Base-by-base conservation (phyloP, 2,888 invertebrate genomes). In the Meiosimyza platycephala region DNA sequence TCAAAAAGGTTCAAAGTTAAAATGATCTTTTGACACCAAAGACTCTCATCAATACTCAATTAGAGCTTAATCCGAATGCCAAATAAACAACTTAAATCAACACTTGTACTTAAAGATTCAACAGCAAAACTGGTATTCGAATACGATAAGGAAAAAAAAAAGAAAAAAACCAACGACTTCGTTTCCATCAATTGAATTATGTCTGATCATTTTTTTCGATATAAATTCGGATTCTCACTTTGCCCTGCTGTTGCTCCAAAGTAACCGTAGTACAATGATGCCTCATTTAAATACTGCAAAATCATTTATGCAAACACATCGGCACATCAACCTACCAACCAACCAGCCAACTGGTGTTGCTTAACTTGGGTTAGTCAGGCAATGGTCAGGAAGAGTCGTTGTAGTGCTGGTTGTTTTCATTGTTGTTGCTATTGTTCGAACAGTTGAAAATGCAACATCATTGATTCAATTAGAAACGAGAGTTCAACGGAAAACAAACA, bases 271-370 rank as follows among this genome's bases (percentile, higher is more conserved):
- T 28, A 28, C 60, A 62, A 62, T 40, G 40, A 62, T 62, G n/a
- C 33, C 64, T 64, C 64, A 64, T 64, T 64, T 51, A 50, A 64
- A 64, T 64, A 64, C 64, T 64, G 64, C 51, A 28, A 50, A 48
- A 51, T 64, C 64, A 64, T 51, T 48, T 64, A 51, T 50, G 51
- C 51, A 64, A 64, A 64, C 64, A 57, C 15, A 50, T 18, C 64
- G 51, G n/a, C 64, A 18, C 13, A 16, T 47, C 33, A 33, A 47
- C 16, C 47, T 15, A 15, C 47, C 60, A 62, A 62, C 28, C 33
- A 33, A 47, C 16, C 47, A 7, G 6, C 47, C 60, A 62, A 62
- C 28, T 62, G 47, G 47, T 16, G 33, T 47, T 40, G 40, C 40
- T 40, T 40, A 40, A 40, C 40, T 2, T 40, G 40, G 40, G 40